A percentile compares a stretch with the other conserved stretches of the same genome.
These are phyloP conservation scores for Holacanthella duospinosa DNA, from an alignment of 2,888 invertebrate species.

Conservation along the genomic window DNA sequence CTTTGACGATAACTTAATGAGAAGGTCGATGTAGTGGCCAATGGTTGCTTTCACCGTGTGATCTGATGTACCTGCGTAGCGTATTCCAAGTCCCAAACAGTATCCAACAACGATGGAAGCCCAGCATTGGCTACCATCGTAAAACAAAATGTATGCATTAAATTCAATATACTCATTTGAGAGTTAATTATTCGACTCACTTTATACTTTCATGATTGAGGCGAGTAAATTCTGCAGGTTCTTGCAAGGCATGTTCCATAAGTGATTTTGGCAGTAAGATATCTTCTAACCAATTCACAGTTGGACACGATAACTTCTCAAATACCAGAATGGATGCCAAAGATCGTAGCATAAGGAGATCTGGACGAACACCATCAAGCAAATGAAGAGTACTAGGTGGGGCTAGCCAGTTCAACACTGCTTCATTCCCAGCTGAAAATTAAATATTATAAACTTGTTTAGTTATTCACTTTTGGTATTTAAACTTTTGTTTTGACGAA, in stretches of 20 bases:
- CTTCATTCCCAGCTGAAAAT: slow-evolving; percentile 36
- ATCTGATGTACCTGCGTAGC: slow-evolving; percentile 86
- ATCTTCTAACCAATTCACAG: slow-evolving; percentile 29
- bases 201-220: slow-evolving; percentile 29
- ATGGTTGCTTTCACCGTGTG: slow-evolving; percentile 67
- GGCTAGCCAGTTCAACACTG: slow-evolving; percentile 35
- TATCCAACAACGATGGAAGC: slow-evolving; percentile 92
- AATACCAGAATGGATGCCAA: slow-evolving; percentile 34
- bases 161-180: slow-evolving; percentile 1
- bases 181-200: slow-evolving; percentile 11
- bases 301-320: slow-evolving; percentile 22
- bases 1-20: slow-evolving; percentile 40
- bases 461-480: too few species aligned
- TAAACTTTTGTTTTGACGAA: too few species aligned
- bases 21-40: slow-evolving; percentile 59
- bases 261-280: slow-evolving; percentile 28
- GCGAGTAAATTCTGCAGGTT: slow-evolving; percentile 12
- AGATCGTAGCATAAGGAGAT: slow-evolving; percentile 33
- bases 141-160: neutral
- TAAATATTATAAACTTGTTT: neutral
- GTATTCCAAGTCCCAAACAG: slow-evolving; percentile 82
- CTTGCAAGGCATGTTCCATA: slow-evolving; percentile 14
- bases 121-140: slow-evolving; percentile 72
- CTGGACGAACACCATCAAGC: slow-evolving; percentile 36
- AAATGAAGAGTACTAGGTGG: slow-evolving; percentile 34